Conservation (phyloP, 2,888 invertebrate genomes). For the Schizaphis graminum region DNA sequence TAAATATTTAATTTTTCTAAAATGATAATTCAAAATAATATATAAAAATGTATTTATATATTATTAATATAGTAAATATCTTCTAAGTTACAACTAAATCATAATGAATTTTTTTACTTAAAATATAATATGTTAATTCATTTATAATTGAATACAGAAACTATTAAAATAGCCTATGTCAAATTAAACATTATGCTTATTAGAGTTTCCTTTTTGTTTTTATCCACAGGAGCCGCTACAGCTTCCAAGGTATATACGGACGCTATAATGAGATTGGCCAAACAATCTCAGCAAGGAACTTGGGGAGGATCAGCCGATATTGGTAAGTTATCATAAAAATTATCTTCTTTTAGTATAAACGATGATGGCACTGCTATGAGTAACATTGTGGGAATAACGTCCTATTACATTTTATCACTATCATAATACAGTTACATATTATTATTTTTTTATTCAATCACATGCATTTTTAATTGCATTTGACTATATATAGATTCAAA, state of each 20-base stretch:
- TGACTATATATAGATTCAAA: neutral
- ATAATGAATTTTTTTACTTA: neutral
- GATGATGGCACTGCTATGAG: neutral
- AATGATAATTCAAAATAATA: neutral
- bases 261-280: slow-evolving; percentile 87
- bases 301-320: slow-evolving; percentile 92
- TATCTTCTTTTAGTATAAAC: neutral
- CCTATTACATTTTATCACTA: neutral
- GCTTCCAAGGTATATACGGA: slow-evolving; percentile 91
- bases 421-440: neutral
- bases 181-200: neutral
- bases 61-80: neutral
- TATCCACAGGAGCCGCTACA: slow-evolving; percentile 84
- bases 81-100: neutral
- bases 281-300: slow-evolving; percentile 91
- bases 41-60: neutral
- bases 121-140: neutral
- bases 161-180: neutral
- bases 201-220: slow-evolving; percentile 64
- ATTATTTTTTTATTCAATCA: slow-evolving; percentile 21
- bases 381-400: neutral
- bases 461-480: neutral
- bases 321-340: slow-evolving; percentile 76
- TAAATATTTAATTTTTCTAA: neutral
- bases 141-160: neutral